Conservation (phyloP, 2,888 invertebrate genomes). For the Clusia tigrina region DNA sequence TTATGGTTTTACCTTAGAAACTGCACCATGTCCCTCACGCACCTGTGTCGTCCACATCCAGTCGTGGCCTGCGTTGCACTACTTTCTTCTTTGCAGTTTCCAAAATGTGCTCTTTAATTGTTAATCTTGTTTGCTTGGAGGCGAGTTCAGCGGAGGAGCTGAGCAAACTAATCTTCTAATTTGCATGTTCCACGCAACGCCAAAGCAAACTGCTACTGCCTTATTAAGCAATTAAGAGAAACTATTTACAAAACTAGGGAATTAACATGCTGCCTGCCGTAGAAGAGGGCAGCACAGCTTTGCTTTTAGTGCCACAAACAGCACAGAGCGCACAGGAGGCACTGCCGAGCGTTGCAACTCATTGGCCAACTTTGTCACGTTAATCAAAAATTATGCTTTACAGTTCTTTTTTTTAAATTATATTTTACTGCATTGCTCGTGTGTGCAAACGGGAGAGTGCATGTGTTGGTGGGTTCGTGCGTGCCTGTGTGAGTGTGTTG, state of each 20-base stretch:
- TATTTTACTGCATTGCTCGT: too few species aligned
- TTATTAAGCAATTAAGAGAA: slow-evolving; percentile 15
- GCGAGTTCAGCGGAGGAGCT: too few species aligned
- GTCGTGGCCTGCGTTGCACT: too few species aligned
- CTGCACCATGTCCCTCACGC: too few species aligned
- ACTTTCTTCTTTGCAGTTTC: too few species aligned
- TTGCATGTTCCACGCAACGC: slow-evolving; percentile 3
- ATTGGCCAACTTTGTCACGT: slow-evolving; percentile 22
- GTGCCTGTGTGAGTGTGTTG: neutral
- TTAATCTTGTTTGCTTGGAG: neutral
- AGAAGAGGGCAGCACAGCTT: slow-evolving; percentile 6
- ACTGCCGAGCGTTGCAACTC: too few species aligned
- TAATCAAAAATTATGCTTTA: neutral
- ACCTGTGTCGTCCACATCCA: too few species aligned
- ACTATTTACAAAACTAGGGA: neutral
- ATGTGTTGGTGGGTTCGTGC: neutral
- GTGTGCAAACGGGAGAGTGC: too few species aligned
- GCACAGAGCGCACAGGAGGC: neutral
- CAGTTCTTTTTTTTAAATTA: too few species aligned
- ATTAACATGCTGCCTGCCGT: slow-evolving; percentile 4
- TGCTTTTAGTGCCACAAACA: neutral
- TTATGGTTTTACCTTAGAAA: too few species aligned
- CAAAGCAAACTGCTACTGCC: neutral
- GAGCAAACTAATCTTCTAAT: slow-evolving; percentile 16
- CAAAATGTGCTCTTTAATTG: too few species aligned